These are phyloP conservation scores for Catharus minimus DNA, from an alignment of 2,113 vertebrate species.

Conservation along the genomic window DNA sequence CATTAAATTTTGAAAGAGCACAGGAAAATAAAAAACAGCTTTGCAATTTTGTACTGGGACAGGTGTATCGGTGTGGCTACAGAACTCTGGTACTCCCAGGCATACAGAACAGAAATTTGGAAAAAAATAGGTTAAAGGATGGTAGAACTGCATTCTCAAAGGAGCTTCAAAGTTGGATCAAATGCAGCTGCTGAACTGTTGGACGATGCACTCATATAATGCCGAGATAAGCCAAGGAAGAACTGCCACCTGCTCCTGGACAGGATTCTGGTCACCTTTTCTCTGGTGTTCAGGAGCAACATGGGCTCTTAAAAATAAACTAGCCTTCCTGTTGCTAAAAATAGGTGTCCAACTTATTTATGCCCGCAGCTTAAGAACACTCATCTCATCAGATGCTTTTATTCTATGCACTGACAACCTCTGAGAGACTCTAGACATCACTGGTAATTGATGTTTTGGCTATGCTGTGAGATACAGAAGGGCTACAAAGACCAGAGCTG, in stretches of 20 bases:
- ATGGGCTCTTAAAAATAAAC: not conserved
- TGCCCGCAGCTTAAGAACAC: not conserved
- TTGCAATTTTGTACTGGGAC: not conserved
- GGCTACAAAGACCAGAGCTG: not conserved
- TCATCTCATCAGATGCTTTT: not conserved
- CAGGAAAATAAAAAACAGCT: not conserved
- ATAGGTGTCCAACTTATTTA: not conserved
- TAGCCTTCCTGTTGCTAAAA: not conserved
- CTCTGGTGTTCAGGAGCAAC: not conserved
- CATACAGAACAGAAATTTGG: not conserved
- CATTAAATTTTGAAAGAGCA: slow-evolving; percentile 14
- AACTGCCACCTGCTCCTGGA: not conserved
- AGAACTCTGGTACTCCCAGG: not conserved
- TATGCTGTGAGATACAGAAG: not conserved
- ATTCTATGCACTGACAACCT: not conserved
- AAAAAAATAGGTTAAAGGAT: not conserved
- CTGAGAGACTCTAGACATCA: not conserved
- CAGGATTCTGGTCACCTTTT: not conserved
- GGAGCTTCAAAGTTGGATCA: not conserved
- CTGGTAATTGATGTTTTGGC: not conserved
- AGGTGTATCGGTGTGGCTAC: not conserved
- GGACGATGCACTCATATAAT: not conserved
- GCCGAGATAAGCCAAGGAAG: not conserved
- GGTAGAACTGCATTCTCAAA: not conserved
- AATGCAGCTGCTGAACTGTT: not conserved